Conservation (phyloP, 2,888 invertebrate species). For the Ramazzottius varieornatus region DNA sequence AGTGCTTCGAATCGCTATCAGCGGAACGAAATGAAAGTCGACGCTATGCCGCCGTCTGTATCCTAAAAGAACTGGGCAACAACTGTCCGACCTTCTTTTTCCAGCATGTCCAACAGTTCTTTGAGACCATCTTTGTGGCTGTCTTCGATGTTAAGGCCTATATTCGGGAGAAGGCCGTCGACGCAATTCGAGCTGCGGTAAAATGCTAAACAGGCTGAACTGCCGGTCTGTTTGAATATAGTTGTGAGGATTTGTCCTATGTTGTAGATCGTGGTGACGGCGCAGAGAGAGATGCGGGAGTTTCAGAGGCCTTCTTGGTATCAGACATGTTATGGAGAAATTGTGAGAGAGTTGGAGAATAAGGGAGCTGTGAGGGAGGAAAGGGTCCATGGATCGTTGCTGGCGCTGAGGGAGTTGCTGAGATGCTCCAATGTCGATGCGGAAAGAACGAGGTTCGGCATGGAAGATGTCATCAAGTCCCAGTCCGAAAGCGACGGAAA, state of each 20-base stretch:
- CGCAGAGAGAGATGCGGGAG: constrained; percentile 79
- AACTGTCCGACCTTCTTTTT: constrained; percentile 92
- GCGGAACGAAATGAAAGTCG: constrained; percentile 69
- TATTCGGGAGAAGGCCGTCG: constrained; percentile 70
- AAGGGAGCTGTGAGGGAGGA: constrained; percentile 37
- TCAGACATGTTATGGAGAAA: constrained; percentile 46
- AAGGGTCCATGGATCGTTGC: constrained; percentile 63
- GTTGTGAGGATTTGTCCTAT: no score
- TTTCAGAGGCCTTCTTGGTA: constrained; percentile 62
- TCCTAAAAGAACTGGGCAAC: constrained; percentile 62
- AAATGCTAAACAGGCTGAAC: no score
- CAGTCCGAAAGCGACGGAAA: constrained; percentile 14
- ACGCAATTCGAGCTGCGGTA: constrained; percentile 77
- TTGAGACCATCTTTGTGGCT: constrained; percentile 71
- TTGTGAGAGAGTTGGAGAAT: constrained; percentile 55
- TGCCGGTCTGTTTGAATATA: no score
- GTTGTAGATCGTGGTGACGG: constrained; percentile 73
- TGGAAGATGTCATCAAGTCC: constrained; percentile 13
- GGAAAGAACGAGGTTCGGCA: constrained; percentile 13
- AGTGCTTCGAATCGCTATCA: constrained; percentile 79
- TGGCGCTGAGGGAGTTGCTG: constrained; percentile 74
- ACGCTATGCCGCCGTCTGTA: constrained; percentile 52
- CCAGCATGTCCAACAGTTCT: constrained; percentile 70
- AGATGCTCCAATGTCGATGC: constrained; percentile 53
- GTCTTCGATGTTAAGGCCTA: constrained; percentile 51